phyloP scores from a whole-genome alignment of 1,140 invertebrate genomes.

The Aphelenchoides avenae region DNA sequence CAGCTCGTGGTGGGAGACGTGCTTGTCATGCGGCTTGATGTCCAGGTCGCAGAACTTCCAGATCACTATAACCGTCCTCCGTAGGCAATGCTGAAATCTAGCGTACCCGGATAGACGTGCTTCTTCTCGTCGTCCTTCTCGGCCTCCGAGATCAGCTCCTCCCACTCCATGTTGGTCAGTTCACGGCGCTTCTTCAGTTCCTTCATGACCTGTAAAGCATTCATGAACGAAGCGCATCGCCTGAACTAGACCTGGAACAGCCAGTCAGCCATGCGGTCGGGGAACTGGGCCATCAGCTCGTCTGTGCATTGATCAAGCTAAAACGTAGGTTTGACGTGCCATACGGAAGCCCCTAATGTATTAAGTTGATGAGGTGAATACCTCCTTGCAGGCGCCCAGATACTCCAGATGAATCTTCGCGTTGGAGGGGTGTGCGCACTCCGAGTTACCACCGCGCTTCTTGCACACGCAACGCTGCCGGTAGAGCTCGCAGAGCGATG shows the following conservation, averaged over 20 bases:
- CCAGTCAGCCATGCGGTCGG: slow-evolving; percentile 86
- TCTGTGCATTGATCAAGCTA: slow-evolving; percentile 70
- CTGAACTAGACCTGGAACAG: slow-evolving; percentile 90
- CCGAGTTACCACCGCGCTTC: slow-evolving; percentile 70
- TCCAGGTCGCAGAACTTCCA: slow-evolving; percentile 94
- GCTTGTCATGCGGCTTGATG: slow-evolving; percentile 66
- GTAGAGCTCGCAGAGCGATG: slow-evolving; percentile 84
- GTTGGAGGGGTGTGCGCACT: slow-evolving; percentile 47
- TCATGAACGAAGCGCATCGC: background rate
- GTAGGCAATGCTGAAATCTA: no score
- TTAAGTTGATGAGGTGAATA: no score
- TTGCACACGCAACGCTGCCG: slow-evolving; percentile 82
- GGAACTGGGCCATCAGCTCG: slow-evolving; percentile 71
- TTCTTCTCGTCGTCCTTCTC: slow-evolving; percentile 75
- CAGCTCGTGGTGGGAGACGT: slow-evolving; percentile 83
- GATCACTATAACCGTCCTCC: no score
- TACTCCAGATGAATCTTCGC: slow-evolving; percentile 82
- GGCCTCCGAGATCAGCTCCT: slow-evolving; percentile 67
- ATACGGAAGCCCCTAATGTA: no score
- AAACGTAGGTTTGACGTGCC: no score
- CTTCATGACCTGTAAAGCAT: slow-evolving; percentile 62
- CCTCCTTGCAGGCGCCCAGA: slow-evolving; percentile 66
- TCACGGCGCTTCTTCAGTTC: slow-evolving; percentile 84
- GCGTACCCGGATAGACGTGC: no score
- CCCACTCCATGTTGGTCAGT: slow-evolving; percentile 72